Evolutionary conservation across 1,140 invertebrate genomes (phyloP), one percentile per base, ranked within the genome.

Genomic region (Aphaenogaster ashmeadi): DNA sequence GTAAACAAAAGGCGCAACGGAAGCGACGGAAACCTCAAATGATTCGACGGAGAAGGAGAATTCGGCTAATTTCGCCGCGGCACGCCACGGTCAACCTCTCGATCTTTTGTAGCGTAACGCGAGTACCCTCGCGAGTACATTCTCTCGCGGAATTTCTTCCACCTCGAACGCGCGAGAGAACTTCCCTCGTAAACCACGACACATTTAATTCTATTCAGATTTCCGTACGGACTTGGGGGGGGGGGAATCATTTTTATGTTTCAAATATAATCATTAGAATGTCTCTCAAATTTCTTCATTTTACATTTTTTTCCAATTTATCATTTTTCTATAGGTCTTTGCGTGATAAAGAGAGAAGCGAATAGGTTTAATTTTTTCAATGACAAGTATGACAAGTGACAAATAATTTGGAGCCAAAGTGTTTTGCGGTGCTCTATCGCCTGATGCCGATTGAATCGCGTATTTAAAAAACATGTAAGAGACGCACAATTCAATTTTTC

Each of bases 21-120:
- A 83, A 85, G 78, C 79, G 50, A 60, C 44, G 54, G 62, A 74
- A 67, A 78, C 50, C 80, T 84, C 80, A 84, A 84, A 84, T 60
- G 41, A 60, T 84, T 54, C 56, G 41, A 75, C 69, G 54, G 41
- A 84, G 80, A 60, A 84, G 56, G 80, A 84, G 80, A 84, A 84
- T 84, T 84, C 56, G 80, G 54, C n/a, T 84, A 84, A 72, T 62
- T 77, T 88, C 84, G 38, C 50, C 75, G 33, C 18, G 69, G 62
- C 86, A 86, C 54, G 58, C 80, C 69, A 83, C 67, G 80, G 67
- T 41, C 67, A 60, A 60, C 18, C 69, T 84, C 69, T 66, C 74
- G 44, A 79, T 86, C 84, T 52, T 78, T 84, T 75, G 80, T 83
- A 80, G 44, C 50, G 18, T 78, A 41, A 56, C 47, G 64, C 64